Base-by-base conservation (phyloP, 2,888 invertebrate genomes). In the Papilio gigon region DNA sequence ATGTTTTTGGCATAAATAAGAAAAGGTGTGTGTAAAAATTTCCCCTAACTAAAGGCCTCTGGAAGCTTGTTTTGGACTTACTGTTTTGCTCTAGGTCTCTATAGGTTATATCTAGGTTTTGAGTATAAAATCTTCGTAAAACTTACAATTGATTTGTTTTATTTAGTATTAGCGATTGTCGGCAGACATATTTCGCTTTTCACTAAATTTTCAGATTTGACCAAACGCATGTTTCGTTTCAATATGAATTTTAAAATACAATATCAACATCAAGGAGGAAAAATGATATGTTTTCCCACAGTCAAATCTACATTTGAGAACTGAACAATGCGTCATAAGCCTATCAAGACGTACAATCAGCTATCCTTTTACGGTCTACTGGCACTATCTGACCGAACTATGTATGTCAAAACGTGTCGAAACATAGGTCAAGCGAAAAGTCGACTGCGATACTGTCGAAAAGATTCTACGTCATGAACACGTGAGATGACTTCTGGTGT, bases 331-430 rank as follows among this genome's bases (percentile, higher is more conserved):
- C 33, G 35, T 50, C 50, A 63, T 37, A 33, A 30, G 50, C 5
- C 6, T 63, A 64, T 64, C 64, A 64, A 53, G 25, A n/a, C n/a
- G 37, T 40, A 53, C 53, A 37, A 64, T 64, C 64, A 37, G 37
- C 64, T 25, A 64, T 64, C 64, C 64, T 64, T 64, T 53, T 64
- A 53, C 37, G 64, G 64, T 25, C 53, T 33, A 50, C 53, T 37
- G 53, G 25, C 25, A 37, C 53, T 64, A 64, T 64, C 64, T 35
- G 25, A 25, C 35, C 14, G 50, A 63, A 63, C 47, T 63, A 64
- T 64, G 53, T 64, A 27, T 53, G 64, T 64, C 53, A 27, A 37
- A 53, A n/a, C 35, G 35, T 64, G 53, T 53, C 53, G 53, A 53
- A n/a, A 53, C 30, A 63, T 30, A 50, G 50, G 33, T 30, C 50